A percentile compares a stretch with the other conserved stretches of the same genome.
phyloP scores from a whole-genome alignment of 2,888 invertebrate species.

The Ecliptopera silaceata region DNA sequence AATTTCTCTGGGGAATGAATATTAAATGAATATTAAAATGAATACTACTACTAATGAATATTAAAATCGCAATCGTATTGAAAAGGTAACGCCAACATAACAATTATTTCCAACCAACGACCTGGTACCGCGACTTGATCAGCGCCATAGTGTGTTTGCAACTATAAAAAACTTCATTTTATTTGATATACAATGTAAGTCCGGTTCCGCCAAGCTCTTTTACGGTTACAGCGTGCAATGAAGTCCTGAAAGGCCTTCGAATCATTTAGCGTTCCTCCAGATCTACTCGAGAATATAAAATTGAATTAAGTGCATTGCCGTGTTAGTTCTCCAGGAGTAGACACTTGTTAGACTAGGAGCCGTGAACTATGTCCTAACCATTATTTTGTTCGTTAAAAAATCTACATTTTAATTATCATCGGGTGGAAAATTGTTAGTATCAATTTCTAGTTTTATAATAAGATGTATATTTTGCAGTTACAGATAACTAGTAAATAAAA shows the following conservation, averaged over 20 bases:
- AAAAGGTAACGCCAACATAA: too few relatives aligned
- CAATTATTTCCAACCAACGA: too few relatives aligned
- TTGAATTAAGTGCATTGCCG: conserved; percentile 58
- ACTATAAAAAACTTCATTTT: not conserved
- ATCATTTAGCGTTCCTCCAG: conserved; percentile 43
- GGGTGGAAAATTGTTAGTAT: not conserved
- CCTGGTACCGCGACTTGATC: too few relatives aligned
- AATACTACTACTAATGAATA: too few relatives aligned
- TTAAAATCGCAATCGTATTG: too few relatives aligned
- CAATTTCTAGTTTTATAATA: too few relatives aligned
- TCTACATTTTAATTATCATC: not conserved
- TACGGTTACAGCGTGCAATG: conserved; percentile 3
- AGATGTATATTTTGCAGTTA: too few relatives aligned
- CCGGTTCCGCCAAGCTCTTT: not conserved
- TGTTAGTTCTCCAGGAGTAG: conserved; percentile 39
- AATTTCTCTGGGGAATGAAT: too few relatives aligned
- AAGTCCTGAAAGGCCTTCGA: conserved; percentile 18
- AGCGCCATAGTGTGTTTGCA: too few relatives aligned
- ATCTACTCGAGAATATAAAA: conserved; percentile 46
- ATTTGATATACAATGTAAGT: not conserved
- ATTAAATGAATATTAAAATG: too few relatives aligned
- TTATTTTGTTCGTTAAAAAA: too few relatives aligned
- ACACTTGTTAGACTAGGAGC: conserved; percentile 21
- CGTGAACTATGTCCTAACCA: conserved; percentile 3
- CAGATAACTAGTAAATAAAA: too few relatives aligned